phyloP scores from a whole-genome alignment of 1,140 invertebrate species.

The Caenorhabditis latens region DNA sequence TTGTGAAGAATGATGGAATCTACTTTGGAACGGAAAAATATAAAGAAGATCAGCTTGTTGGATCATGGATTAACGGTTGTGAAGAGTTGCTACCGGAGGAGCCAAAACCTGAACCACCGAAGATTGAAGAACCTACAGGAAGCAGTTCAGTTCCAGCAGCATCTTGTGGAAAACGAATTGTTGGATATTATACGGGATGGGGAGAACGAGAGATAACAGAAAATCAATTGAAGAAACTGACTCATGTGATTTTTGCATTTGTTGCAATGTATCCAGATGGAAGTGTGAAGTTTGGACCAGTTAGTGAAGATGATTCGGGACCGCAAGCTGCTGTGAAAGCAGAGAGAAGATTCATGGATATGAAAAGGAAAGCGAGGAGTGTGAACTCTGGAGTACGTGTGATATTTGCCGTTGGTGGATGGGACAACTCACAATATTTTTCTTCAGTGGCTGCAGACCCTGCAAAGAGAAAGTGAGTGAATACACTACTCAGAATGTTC shows the following conservation, averaged over 20 bases:
- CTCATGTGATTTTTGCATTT: slow-evolving; percentile 73
- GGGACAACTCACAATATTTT: slow-evolving; percentile 75
- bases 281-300: slow-evolving; percentile 56
- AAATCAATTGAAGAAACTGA: slow-evolving; percentile 63
- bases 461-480: slow-evolving; percentile 46
- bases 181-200: slow-evolving; percentile 59
- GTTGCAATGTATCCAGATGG: slow-evolving; percentile 69
- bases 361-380: slow-evolving; percentile 18
- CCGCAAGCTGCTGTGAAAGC: slow-evolving; percentile 63
- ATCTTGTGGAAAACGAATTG: slow-evolving; percentile 57
- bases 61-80: neutral
- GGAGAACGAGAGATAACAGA: slow-evolving; percentile 56
- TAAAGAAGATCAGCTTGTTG: neutral
- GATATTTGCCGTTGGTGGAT: slow-evolving; percentile 73
- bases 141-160: slow-evolving; percentile 26
- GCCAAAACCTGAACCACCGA: neutral
- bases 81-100: neutral
- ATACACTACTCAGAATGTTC: neutral
- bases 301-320: slow-evolving; percentile 48
- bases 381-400: slow-evolving; percentile 63
- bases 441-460: slow-evolving; percentile 59
- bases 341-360: slow-evolving; percentile 39
- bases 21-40: slow-evolving; percentile 45
- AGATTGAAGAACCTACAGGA: neutral
- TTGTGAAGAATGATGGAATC: slow-evolving; percentile 33